These are phyloP conservation scores for Nothocercus julius DNA, from an alignment of 2,113 vertebrate species.

Conservation along the genomic window DNA sequence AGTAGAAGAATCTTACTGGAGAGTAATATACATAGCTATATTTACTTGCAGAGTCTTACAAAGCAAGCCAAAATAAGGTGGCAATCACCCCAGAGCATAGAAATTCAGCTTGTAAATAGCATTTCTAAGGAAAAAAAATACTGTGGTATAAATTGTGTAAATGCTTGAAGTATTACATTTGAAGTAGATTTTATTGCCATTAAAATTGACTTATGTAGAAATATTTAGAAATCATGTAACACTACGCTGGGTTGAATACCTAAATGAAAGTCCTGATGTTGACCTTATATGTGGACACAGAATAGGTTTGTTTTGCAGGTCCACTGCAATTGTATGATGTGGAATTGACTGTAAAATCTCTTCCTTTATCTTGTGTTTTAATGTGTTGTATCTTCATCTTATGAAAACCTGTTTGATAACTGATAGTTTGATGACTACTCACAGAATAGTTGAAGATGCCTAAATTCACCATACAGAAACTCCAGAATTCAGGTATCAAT, in stretches of 20 bases:
- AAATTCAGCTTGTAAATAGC: constrained; percentile 29
- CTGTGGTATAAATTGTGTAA: constrained; percentile 29
- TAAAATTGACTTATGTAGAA: neutral
- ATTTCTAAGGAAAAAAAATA: constrained; percentile 44
- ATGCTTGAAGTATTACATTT: neutral
- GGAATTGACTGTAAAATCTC: neutral
- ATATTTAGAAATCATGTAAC: neutral
- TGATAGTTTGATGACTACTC: neutral
- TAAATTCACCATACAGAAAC: constrained; percentile 37
- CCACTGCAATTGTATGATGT: neutral
- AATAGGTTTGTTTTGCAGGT: neutral
- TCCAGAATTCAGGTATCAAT: constrained; percentile 3
- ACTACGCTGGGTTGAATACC: neutral
- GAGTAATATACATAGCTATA: constrained; percentile 37
- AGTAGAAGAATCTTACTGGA: neutral
- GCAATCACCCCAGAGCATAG: constrained; percentile 24
- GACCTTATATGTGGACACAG: neutral
- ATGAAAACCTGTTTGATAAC: constrained; percentile 47
- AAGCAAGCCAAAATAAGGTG: constrained; percentile 42
- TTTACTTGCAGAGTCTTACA: constrained; percentile 7
- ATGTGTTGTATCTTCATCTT: constrained; percentile 2
- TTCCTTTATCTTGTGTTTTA: constrained; percentile 23
- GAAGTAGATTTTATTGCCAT: neutral
- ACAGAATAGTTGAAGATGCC: constrained; percentile 45
- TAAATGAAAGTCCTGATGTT: neutral